phyloP scores from a whole-genome alignment of 2,113 vertebrate genomes.

The Myanophis thanlyinensis region DNA sequence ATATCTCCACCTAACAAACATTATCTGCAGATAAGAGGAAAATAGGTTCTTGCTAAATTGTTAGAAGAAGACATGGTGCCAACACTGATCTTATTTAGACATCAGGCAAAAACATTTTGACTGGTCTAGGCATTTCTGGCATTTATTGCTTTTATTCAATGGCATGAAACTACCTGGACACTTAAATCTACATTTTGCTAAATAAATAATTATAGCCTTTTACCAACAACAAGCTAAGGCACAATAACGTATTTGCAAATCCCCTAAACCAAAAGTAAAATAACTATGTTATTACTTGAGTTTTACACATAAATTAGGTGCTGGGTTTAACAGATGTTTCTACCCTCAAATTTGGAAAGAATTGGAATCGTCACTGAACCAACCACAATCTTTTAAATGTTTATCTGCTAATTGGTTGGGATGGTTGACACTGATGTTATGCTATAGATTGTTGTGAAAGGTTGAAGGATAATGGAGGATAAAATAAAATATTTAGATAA shows the following conservation, averaged over 20 bases:
- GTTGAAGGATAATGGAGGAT: neutral
- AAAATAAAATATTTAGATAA: neutral
- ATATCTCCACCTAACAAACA: neutral
- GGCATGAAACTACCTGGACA: neutral
- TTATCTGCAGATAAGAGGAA: neutral
- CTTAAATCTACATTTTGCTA: neutral
- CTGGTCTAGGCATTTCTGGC: neutral
- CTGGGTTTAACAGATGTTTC: neutral
- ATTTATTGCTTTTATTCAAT: neutral
- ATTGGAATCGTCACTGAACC: neutral
- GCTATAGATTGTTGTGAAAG: neutral
- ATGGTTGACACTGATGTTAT: neutral
- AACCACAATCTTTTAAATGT: neutral
- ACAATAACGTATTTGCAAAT: neutral
- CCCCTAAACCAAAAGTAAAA: neutral
- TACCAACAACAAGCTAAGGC: neutral
- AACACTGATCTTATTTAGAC: neutral
- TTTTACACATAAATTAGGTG: neutral
- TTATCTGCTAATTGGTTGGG: neutral
- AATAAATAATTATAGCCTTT: neutral
- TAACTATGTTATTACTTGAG: neutral
- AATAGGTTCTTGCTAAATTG: neutral
- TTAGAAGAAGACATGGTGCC: neutral
- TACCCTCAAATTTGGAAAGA: neutral
- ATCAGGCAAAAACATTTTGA: neutral